Evolutionary conservation across 2,797 vertebrate species (phyloP), one percentile per base, ranked within the genome.

Genomic region (Phyllotis vaccarum): DNA sequence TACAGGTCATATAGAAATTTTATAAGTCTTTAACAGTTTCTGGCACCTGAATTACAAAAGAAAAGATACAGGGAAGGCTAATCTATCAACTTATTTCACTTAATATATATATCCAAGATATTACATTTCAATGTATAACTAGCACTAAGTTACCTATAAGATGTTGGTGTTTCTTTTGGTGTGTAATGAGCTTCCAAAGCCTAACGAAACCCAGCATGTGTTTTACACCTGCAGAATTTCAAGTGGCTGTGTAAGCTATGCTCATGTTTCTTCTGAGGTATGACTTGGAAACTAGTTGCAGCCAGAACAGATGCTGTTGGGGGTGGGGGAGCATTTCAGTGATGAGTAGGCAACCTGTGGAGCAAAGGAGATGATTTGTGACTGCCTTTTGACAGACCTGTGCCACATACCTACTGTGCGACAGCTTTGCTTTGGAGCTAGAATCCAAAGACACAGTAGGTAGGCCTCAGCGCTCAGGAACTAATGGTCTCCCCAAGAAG

Each of bases 331-430:
- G 40, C n/a, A 17, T 74, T 31, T 70, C 34, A 22, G 11, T 7
- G 9, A 16, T 2, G n/a, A 13, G 21, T 3, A 46, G 66, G 81
- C 11, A 0, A 1, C 10, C 10, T 2, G 54, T 11, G 10, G 3
- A 56, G 89, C 74, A 43, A 40, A 72, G 66, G 16, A 49, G 40
- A 31, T 24, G 70, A 34, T 62, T 89, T 54, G 79, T 3, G 31
- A 70, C 66, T 72, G 49, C 85, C 85, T 70, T 70, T 46, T 2
- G 8, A 54, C 66, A 37, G 56, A 43, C 13, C 1, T 24, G 27
- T 8, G 46, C 49, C 31, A 21, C 56, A 17, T 9, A 43, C 96
- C 81, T 58, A 17, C 64, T 14, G 1, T 11, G 46, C 17, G 43
- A 49, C 43, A 52, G 56, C 46, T 29, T 58, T 52, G 64, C n/a